Evolutionary conservation across 2,888 invertebrate species (phyloP), one percentile per base, ranked within the genome.

Genomic region (Stegana nigrithorax): DNA sequence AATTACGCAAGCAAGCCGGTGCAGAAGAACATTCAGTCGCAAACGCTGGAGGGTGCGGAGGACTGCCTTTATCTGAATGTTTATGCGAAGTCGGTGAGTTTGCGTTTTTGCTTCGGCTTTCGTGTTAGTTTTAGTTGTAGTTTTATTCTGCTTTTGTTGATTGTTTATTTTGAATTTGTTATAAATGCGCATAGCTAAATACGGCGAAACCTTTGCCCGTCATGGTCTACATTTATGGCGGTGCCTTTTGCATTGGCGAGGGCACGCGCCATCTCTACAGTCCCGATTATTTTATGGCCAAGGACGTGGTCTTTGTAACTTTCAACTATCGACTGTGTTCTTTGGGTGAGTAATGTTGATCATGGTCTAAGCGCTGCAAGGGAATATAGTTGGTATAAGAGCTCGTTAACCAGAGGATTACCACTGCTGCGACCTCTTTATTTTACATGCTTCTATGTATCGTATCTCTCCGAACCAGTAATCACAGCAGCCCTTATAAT

Each of bases 51-150:
- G 3, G 88, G 88, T 2, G 71, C 75, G 26, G 89, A 89, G 73
- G 87, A 89, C 69, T 89, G 88, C 67, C 73, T 88, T 7, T 86
- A 87, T 73, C 72, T 88, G 19, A 88, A 88, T 77, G 85, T 88
- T 2, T 86, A 80, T 56, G 68, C 78, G n/a, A 84, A 83, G 27
- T 67, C 75, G 69, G 84, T 84, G 65, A 71, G 67, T 63, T 17
- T 21, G 21, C 12, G 42, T 23, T 42, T 21, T 36, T 17, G n/a
- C n/a, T n/a, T n/a, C n/a, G 10, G 1, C 19, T 29, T 25, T 32
- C 32, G 25, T 44, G 17, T 25, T 26, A 29, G 8, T 47, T 21
- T 29, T 19, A 50, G n/a, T n/a, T 26, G 23, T 66, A 60, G 57
- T 60, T 59, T 21, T n/a, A n/a, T n/a, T n/a, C n/a, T n/a, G n/a